Evolutionary conservation across 1,140 invertebrate genomes (phyloP), one percentile per base, ranked within the genome.

Genomic region (Aphaenogaster ashmeadi): DNA sequence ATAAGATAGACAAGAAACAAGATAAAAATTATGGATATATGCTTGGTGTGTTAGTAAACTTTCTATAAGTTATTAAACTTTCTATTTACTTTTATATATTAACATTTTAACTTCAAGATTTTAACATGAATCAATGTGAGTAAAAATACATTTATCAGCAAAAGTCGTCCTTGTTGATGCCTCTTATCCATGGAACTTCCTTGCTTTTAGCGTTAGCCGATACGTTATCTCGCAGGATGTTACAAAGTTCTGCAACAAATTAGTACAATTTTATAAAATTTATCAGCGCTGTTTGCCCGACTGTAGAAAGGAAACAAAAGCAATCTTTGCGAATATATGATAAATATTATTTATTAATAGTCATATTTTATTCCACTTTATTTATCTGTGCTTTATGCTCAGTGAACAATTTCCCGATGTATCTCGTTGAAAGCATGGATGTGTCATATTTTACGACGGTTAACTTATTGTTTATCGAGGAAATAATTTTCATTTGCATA

Each of bases 211-310:
- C 52, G 7, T 81, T 62, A 44, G 41, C 27, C 60, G 86, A 87
- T 87, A 87, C 41, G 13, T 74, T 87, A 87, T 87, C 86, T 50
- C 58, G 18, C 60, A 90, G 86, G 88, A 90, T 85, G 81, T 88
- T 81, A 80, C 88, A 86, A 90, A 87, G 69, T 80, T 41, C 80
- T 44, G 2, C 11, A 87, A 90, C 75, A 90, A 87, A n/a, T 2
- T 13, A 13, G 1, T 33, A 50, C 72, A n/a, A 56, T 72, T 47
- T 86, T 38, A 50, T 64, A 27, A 47, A 38, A 27, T 64, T 78
- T 27, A 36, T 62, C 52, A 36, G n/a, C 52, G n/a, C 27, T 85
- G 77, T 72, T n/a, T 72, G 36, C 0, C 2, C 15, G 6, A n/a
- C 11, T n/a, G 0, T 15, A 33, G 27, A 27, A 27, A 74, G 9